Base-by-base conservation (phyloP, 2,113 vertebrate species). In the Forbesichthys agassizii region DNA sequence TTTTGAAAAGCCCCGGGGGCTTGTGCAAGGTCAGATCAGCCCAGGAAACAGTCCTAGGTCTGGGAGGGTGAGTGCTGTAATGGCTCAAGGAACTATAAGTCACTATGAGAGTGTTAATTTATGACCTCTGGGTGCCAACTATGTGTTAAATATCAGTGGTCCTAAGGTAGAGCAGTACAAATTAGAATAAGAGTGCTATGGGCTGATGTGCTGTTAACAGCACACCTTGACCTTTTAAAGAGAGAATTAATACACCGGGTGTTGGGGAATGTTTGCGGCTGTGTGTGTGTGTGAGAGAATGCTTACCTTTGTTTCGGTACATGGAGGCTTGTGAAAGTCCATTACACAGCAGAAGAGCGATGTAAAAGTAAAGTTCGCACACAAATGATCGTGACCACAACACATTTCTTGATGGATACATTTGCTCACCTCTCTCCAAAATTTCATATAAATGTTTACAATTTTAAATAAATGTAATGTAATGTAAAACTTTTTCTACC, bases 271-370 rank as follows among this genome's bases (percentile, higher is more conserved):
- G 14, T 52, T 52, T 52, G 51, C 12, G 49, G 52, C 74, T 52
- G 52, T 56, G 14, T 69, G 61, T 63, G 57, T 56, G 53, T 61
- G 42, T 68, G 5, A 16, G 65, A 47, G 1, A 42, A 16, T 46
- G 51, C 81, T 78, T 79, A 89, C 87, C 87, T 89, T 73, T 83
- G 54, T 69, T 70, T 49, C 82, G 84, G 72, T 85, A 89, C 0
- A 87, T 1, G 1, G 88, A 84, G n/a, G 84, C 88, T 54, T 87
- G 84, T 11, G 85, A 80, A 66, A 58, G 62, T 69, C 68, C 47
- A 0, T 33, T 16, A 66, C 51, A 76, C 46, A 85, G 36, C 33
- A 87, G 73, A 47, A 88, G 65, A 14, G 80, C 18, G 36, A 85
- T 2, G 11, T 66, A 47, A 42, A 73, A 36, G 36, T 72, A 66